Evolutionary conservation across 2,113 vertebrate genomes (phyloP).

Genomic region (Pogonocichla stellata): DNA sequence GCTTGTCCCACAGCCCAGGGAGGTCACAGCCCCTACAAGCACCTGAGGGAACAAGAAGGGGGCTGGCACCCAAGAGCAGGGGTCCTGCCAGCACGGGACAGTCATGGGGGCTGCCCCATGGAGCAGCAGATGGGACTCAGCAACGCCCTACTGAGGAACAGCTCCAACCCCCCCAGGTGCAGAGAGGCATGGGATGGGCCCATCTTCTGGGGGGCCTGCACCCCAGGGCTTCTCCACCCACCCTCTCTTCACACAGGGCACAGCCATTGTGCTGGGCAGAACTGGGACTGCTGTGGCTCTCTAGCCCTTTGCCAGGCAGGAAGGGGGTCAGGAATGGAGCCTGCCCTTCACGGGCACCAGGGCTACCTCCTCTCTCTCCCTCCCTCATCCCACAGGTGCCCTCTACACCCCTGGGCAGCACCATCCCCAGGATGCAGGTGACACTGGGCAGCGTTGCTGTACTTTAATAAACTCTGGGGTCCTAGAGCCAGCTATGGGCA

Average conservation of each 20-base stretch:
- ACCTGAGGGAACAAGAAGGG: background rate
- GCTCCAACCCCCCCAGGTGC: rapidly evolving
- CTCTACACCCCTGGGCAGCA: background rate
- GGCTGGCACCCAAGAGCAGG: background rate
- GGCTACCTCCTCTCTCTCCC: background rate
- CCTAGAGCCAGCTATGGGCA: background rate
- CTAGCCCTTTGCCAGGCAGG: rapidly evolving
- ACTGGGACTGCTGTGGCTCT: background rate
- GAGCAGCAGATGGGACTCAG: background rate
- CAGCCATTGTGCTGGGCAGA: background rate
- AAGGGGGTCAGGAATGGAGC: background rate
- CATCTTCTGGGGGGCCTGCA: rapidly evolving
- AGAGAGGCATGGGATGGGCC: background rate
- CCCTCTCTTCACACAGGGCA: background rate
- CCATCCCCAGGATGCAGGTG: background rate
- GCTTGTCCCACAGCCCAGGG: background rate
- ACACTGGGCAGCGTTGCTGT: background rate
- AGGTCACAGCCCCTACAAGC: background rate
- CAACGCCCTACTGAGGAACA: background rate
- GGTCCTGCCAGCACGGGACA: background rate
- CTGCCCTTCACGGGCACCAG: rapidly evolving
- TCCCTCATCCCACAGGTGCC: background rate
- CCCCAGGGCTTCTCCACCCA: background rate
- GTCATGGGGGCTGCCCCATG: background rate
- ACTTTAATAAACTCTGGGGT: background rate